Evolutionary conservation across 2,113 vertebrate species (phyloP).

Genomic region (Amphilophus citrinellus): DNA sequence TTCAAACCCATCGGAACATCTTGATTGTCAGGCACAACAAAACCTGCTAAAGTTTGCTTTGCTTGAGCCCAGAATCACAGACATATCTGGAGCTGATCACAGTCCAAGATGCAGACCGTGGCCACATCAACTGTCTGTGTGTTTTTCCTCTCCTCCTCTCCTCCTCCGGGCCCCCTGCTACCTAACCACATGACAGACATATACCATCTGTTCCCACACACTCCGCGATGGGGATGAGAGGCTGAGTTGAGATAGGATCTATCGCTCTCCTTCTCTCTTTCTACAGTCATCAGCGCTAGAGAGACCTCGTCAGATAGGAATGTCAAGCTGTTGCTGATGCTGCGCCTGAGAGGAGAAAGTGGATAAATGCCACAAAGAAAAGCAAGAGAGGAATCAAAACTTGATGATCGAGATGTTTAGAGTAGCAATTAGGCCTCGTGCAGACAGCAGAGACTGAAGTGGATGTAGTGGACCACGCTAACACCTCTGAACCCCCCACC

Average conservation of each 20-base stretch:
- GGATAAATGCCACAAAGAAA: conserved; percentile 26
- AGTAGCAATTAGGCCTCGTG: conserved; percentile 10
- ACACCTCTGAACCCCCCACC: background rate
- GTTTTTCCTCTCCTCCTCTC: conserved; percentile 50
- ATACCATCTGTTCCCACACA: conserved; percentile 70
- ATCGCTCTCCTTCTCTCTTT: conserved; percentile 50
- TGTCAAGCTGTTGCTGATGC: conserved; percentile 53
- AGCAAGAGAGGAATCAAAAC: conserved; percentile 13
- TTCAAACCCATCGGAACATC: conserved; percentile 43
- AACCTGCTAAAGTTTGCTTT: conserved; percentile 26
- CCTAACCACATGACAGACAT: conserved; percentile 71
- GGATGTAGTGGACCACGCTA: background rate
- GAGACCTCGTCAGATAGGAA: conserved; percentile 55
- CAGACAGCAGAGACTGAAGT: background rate
- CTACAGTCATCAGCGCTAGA: conserved; percentile 50
- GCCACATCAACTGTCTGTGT: conserved; percentile 58
- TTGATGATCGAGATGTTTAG: conserved; percentile 1
- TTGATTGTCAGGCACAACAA: conserved; percentile 38
- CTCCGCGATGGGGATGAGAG: conserved; percentile 48
- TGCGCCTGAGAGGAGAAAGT: conserved; percentile 22
- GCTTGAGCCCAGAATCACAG: conserved; percentile 15
- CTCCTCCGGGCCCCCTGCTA: conserved; percentile 60
- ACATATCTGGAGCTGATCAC: conserved; percentile 34
- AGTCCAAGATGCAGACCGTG: conserved; percentile 42
- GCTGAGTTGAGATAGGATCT: conserved; percentile 65